Evolutionary conservation across 2,888 invertebrate genomes (phyloP), one percentile per base, ranked within the genome.

Genomic region (Steinernema carpocapsae): DNA sequence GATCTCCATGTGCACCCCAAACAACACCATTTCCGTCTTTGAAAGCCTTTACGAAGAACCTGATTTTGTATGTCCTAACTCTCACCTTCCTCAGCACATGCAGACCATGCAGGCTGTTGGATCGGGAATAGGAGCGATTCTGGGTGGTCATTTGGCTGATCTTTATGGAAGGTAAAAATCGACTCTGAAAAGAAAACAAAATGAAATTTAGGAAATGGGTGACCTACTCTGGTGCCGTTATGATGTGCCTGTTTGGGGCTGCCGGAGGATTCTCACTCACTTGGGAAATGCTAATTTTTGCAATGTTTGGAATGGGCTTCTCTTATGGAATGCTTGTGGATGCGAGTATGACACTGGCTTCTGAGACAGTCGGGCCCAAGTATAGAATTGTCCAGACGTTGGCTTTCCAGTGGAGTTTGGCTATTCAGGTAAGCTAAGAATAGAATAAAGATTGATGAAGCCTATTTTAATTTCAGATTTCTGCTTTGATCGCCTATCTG

Each of bases 361-460:
- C 76, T 10, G 81, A 81, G 70, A 75, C 75, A 17, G 79, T 80
- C 32, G 81, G 79, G 7, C 75, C 77, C 24, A 78, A 76, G 37
- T 77, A 82, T 59, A 76, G 82, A 4, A 79, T 81, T 19, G 74
- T 81, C n/a, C 81, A 81, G 48, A 81, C 79, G 14, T 70, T 78
- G 72, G 79, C 78, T 12, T 81, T 81, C 70, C 81, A 81, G 64
- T 81, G 81, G 81, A 76, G 73, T 37, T 29, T 81, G 4, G 76
- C 79, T 12, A 48, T 81, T 48, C 78, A 77, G 74, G 80, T 78
- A 51, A 4, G 70, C 37, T 37, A 10, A 37, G 37, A 37, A 3
- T 24, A 29, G 10, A 3, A 37, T 10, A 37, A 3, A 3, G 4
- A 6, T 37, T 6, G 37, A 37, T 6, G 37, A 3, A 6, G 4